A percentile compares a stretch with the other conserved stretches of the same genome.
Conservation (phyloP, 2,888 invertebrate species). For the Patella pellucida region DNA sequence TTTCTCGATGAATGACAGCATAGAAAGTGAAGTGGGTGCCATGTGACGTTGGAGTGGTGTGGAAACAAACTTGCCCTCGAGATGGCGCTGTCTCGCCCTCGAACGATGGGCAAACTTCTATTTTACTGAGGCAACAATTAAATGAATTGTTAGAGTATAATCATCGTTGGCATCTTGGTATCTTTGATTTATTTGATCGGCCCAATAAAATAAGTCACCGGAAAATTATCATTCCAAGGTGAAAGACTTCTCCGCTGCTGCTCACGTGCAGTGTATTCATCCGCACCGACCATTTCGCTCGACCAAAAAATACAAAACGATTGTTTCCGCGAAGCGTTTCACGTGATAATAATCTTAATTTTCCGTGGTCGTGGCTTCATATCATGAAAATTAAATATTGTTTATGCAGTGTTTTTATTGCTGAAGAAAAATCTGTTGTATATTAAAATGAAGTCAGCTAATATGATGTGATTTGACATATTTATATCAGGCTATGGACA, state of each 20-base stretch:
- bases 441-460: no score
- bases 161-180: background rate
- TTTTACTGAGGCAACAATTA: background rate
- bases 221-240: conserved; percentile 9
- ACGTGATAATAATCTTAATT: background rate
- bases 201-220: conserved; percentile 4
- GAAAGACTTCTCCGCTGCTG: conserved; percentile 5
- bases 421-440: no score
- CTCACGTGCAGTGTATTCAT: conserved; percentile 11
- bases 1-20: conserved; percentile 1
- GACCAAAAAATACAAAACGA: conserved; percentile 7
- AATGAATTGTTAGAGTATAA: background rate
- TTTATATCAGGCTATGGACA: no score
- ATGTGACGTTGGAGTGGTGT: conserved; percentile 2
- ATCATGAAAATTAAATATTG: no score
- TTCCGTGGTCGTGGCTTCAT: no score
- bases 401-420: no score
- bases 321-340: background rate
- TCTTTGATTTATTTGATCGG: conserved; percentile 10
- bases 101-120: background rate
- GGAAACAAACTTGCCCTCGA: conserved; percentile 5
- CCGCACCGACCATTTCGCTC: conserved; percentile 6
- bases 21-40: background rate
- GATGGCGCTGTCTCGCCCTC: background rate
- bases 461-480: no score